Percentiles rank a stretch among this genome's conserved stretches.
phyloP scores from a whole-genome alignment of 2,113 vertebrate species.

The Calidris pugnax region DNA sequence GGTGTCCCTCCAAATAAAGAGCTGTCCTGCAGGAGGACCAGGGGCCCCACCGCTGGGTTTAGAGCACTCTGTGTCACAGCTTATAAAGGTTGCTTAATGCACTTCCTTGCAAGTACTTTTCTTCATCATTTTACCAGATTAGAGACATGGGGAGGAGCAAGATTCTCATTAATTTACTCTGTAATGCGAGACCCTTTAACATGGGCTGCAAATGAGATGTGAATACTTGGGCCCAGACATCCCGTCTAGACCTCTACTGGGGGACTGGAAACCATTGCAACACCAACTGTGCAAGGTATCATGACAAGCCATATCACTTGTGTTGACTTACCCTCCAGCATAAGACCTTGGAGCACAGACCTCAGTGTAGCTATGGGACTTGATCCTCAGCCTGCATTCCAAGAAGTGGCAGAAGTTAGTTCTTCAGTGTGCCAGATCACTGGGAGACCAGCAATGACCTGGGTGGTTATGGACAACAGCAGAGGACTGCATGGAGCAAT shows the following conservation, averaged over 20 bases:
- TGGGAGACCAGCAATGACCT: background rate
- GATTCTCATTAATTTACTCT: background rate
- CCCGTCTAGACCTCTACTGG: background rate
- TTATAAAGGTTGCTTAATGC: constrained; percentile 16
- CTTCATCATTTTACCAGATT: background rate
- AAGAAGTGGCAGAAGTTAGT: background rate
- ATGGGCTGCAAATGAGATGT: background rate
- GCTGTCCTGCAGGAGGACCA: background rate
- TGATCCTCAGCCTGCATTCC: background rate
- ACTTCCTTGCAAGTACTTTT: background rate
- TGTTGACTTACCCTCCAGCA: background rate
- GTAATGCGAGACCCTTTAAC: background rate
- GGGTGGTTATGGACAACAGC: background rate
- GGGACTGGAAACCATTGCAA: background rate
- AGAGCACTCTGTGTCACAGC: background rate
- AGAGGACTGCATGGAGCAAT: background rate
- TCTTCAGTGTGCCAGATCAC: accelerated
- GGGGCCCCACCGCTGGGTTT: background rate
- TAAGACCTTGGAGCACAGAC: background rate
- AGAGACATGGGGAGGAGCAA: background rate
- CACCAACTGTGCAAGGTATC: background rate
- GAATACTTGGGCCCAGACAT: background rate
- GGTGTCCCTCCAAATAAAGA: constrained; percentile 10
- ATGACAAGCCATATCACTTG: background rate
- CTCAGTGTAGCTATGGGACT: background rate